Percentiles rank a stretch among this genome's conserved stretches.
phyloP scores from a whole-genome alignment of 2,113 vertebrate species.

The Cercopithecus mona region DNA sequence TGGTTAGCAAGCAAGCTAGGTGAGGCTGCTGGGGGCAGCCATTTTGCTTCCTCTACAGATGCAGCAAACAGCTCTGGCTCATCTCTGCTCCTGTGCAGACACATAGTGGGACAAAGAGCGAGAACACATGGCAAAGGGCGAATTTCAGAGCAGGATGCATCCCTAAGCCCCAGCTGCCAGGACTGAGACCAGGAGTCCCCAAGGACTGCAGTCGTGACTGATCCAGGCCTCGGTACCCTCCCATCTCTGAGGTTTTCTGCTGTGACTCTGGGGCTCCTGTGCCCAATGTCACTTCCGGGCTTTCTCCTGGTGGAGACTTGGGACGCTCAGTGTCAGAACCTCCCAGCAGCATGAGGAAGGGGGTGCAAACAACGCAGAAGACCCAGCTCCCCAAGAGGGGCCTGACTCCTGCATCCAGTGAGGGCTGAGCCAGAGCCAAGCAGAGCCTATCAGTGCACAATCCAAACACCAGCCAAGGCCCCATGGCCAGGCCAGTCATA shows the following conservation, averaged over 20 bases:
- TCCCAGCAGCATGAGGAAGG: rapidly evolving
- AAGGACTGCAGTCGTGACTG: rapidly evolving
- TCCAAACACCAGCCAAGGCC: conserved; percentile 83
- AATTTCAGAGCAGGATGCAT: not conserved
- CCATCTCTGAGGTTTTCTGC: not conserved
- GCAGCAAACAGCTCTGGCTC: not conserved
- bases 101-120: not conserved
- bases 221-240: not conserved
- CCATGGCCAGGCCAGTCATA: conserved; percentile 73
- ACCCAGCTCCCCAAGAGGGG: conserved; percentile 63
- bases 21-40: not conserved
- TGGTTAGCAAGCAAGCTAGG: not conserved
- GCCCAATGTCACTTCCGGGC: not conserved
- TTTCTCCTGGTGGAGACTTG: not conserved
- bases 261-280: not conserved
- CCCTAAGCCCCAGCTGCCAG: too few relatives aligned
- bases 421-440: conserved; percentile 75
- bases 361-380: rapidly evolving
- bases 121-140: not conserved
- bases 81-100: not conserved
- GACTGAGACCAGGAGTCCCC: not conserved
- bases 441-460: conserved; percentile 73
- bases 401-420: not conserved
- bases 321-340: not conserved
- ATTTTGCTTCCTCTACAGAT: not conserved